Base-by-base conservation (phyloP, 2,113 vertebrate genomes). In the Conger conger region DNA sequence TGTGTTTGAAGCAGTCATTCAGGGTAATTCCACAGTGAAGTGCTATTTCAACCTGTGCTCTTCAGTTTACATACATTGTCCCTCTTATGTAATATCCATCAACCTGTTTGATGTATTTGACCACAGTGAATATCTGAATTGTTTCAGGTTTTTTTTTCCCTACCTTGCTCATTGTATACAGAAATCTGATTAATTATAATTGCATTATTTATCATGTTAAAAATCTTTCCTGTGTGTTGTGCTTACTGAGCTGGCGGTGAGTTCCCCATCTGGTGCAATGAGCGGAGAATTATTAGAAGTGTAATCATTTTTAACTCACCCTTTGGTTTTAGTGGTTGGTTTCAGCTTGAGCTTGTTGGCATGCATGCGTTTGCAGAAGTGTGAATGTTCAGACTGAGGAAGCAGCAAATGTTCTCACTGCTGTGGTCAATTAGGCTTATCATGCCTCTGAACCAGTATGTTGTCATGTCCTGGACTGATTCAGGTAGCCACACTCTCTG, bases 1-100 rank as follows among this genome's bases (percentile, higher is more conserved):
- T 86, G 82, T 89, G 73, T 85, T 86, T 85, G 81, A 91, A 90
- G 78, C 79, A 81, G 76, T 86, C 87, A 40, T 83, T 86, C 87
- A 37, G 85, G 40, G 85, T 89, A 88, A 87, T 9, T 83, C 54
- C 88, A 73, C 36, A 53, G 60, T 86, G 53, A 86, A 80, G 57
- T 86, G 80, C 85, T 90, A 88, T 90, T 86, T 88, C 73, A 88
- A 30, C 68, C 68, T 33, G 68, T 30, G 27, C 27, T 13, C 2
- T 11, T 33, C 27, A 73, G 33, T 73, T 73, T 73, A 27, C 68
- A 73, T 2, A 33, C 68, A 73, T 33, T 1, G n/a, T 73, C 20
- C 57, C 20, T 5, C 57, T 63, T 63, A 23, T 63, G 20, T 27
- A 23, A 20, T 63, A 20, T 63, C 57, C 23, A 27, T 63, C 57